These are phyloP conservation scores for Pachyuromys duprasi DNA, from an alignment of 2,797 vertebrate species.

Conservation along the genomic window DNA sequence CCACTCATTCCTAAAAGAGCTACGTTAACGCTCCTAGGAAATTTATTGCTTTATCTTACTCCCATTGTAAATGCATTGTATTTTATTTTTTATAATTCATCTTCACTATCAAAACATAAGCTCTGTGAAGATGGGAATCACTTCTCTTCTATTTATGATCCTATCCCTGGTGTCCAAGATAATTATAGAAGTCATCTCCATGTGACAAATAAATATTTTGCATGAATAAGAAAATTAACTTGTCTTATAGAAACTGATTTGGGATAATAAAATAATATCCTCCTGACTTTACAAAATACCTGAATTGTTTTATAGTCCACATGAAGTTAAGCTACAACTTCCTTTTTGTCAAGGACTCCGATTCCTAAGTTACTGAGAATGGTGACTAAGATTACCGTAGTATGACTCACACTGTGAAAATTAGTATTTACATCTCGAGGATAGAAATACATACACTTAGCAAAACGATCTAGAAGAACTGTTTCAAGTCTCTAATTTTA, in stretches of 20 bases:
- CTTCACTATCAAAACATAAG: conserved; percentile 19
- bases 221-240: conserved; percentile 43
- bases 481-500: conserved; percentile 22
- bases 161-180: not conserved
- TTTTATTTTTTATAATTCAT: not conserved
- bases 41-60: not conserved
- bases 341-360: conserved; percentile 27
- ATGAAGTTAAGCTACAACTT: conserved; percentile 31
- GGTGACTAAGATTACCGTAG: conserved; percentile 14
- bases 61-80: conserved; percentile 2
- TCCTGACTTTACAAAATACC: conserved; percentile 22
- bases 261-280: not conserved
- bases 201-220: not conserved
- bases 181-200: not conserved
- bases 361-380: conserved; percentile 25
- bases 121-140: not conserved
- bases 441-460: conserved; percentile 44
- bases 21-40: not conserved
- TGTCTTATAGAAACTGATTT: not conserved
- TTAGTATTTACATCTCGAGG: conserved; percentile 44
- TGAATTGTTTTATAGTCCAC: not conserved
- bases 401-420: conserved; percentile 59
- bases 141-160: not conserved
- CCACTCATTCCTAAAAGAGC: not conserved
- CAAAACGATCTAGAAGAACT: not conserved